phyloP scores from a whole-genome alignment of 2,797 vertebrate species.

The Hydrocynus forskahlii region DNA sequence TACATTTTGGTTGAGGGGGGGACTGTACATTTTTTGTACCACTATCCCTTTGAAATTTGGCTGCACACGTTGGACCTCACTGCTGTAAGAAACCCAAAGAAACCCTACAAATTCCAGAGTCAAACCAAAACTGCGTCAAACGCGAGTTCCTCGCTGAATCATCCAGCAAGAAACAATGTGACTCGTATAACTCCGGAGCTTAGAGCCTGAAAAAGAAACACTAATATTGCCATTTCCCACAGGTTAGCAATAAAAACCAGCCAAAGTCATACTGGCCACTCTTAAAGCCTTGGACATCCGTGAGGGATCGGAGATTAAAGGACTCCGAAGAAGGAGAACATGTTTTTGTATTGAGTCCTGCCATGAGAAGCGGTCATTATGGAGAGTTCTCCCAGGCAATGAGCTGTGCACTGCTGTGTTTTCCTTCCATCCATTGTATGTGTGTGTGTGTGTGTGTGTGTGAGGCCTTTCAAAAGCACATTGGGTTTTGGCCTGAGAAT shows the following conservation, averaged over 20 bases:
- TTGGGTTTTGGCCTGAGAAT: constrained; percentile 16
- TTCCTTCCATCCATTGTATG: constrained; percentile 18
- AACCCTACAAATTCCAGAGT: constrained; percentile 2
- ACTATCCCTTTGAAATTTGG: no score
- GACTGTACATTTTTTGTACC: no score
- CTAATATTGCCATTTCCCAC: constrained; percentile 5
- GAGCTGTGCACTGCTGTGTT: constrained; percentile 27
- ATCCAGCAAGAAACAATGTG: background rate
- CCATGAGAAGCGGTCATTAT: constrained; percentile 29
- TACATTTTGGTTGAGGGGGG: no score
- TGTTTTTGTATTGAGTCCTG: constrained; percentile 9
- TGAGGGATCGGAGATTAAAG: constrained; percentile 25
- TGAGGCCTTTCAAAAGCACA: constrained; percentile 23
- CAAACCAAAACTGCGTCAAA: constrained; percentile 4
- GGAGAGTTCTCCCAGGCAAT: constrained; percentile 22
- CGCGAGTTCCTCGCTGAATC: background rate
- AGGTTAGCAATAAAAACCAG: constrained; percentile 23
- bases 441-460: background rate
- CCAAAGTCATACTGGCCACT: background rate
- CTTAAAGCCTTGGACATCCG: constrained; percentile 12
- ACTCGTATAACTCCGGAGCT: background rate
- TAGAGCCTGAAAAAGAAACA: background rate
- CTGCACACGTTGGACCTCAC: no score
- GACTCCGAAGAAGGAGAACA: background rate
- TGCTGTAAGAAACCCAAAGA: background rate